Evolutionary conservation across 2,113 vertebrate species (phyloP), one percentile per base, ranked within the genome.

Genomic region (Mastomys coucha): DNA sequence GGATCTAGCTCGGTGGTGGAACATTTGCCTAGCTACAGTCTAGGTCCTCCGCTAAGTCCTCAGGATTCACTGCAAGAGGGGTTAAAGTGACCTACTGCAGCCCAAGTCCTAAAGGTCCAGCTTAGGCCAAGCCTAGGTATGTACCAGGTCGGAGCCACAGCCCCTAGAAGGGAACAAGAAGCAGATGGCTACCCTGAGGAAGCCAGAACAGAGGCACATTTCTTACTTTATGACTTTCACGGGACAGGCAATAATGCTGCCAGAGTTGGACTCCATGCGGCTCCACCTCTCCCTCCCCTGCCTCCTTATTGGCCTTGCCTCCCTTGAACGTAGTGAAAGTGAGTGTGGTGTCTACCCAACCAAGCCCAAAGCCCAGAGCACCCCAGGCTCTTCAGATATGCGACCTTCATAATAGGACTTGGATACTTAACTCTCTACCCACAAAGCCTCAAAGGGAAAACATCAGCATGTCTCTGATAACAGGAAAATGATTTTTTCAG

Each of bases 141-240:
- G 39, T 72, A 33, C n/a, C 42, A 1, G 1, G 51, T 53, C 72
- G 28, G 77, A 94, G 72, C 14, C 1, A 88, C 24, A 49, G 16
- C 12, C 85, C 90, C 93, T 26, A n/a, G 49, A 56, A 82, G 28
- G 4, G n/a, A 45, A 2, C 65, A 26, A 60, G 76, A 45, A 8
- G 51, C 42, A 58, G 28, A 42, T 76, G 72, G 28, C 63, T 88
- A 24, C 76, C 53, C 63, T 33, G 5, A 45, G 77, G 67, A 85
- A 87, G 51, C 89, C 13, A 39, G 63, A 67, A 69, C 1, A 0
- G 63, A 58, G 78, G 93, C 78, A 72, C 82, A 33, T 53, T 81
- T 92, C 89, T 90, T 63, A 6, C 39, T 94, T 92, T 89, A 95
- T 84, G 49, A 94, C 82, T 96, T 95, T 65, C 81, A 91, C 53